These are phyloP conservation scores for Reticulitermes speratus DNA, from an alignment of 1,140 invertebrate genomes.

Conservation along the genomic window DNA sequence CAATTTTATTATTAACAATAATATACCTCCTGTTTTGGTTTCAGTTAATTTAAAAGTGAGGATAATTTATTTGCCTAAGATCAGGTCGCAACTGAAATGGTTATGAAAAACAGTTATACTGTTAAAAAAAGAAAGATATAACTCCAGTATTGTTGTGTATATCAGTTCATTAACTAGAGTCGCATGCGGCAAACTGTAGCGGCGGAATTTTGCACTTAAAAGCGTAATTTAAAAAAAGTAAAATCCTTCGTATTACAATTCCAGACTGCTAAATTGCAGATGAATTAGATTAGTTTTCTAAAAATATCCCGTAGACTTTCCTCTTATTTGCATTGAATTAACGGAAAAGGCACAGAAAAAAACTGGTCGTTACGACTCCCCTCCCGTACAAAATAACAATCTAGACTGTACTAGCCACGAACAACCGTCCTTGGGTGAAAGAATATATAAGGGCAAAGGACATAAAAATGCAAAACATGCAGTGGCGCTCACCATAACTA, in stretches of 20 bases:
- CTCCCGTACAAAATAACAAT: neutral
- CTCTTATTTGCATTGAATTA: neutral
- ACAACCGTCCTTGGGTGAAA: neutral
- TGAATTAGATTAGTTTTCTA: neutral
- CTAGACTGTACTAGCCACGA: neutral
- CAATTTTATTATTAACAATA: no score
- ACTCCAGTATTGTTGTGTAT: no score
- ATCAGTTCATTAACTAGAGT: no score
- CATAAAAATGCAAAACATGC: neutral
- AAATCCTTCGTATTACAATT: neutral
- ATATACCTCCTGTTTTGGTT: no score
- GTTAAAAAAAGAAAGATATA: no score
- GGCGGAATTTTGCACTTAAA: no score
- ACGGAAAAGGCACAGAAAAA: neutral
- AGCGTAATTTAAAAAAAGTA: neutral
- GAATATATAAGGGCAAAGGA: neutral
- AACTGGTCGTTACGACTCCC: neutral
- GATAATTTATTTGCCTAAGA: no score
- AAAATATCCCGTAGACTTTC: neutral
- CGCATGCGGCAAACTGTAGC: no score
- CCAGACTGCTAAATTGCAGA: neutral
- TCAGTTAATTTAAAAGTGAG: no score
- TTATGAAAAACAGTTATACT: no score
- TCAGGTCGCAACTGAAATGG: no score
- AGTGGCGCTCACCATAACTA: neutral